Conservation (phyloP, 37 sponge, comb jelly and placozoan species). For the Spongilla lacustris region DNA sequence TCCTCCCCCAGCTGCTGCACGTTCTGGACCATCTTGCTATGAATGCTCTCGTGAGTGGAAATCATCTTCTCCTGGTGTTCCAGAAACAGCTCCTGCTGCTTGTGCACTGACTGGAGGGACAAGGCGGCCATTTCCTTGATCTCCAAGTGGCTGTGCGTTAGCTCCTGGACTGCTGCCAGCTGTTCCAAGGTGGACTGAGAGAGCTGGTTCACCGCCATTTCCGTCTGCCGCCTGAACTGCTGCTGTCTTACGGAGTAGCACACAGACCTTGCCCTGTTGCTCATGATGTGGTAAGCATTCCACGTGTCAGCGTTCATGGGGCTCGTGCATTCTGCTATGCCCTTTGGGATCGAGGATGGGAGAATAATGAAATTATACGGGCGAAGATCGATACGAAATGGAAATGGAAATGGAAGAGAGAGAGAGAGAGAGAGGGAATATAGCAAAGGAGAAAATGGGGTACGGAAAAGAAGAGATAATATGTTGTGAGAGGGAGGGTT, state of each 20-base stretch:
- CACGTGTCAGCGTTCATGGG: conserved; percentile 76
- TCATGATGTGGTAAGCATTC: conserved; percentile 89
- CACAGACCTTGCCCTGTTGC: conserved; percentile 83
- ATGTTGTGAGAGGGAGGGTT: background rate
- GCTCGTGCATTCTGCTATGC: conserved; percentile 82
- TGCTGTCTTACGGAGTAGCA: conserved; percentile 82
- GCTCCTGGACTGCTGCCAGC: conserved; percentile 29
- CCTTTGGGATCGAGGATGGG: too few relatives aligned
- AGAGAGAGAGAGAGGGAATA: background rate
- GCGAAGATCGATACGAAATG: background rate
- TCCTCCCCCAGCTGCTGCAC: conserved; percentile 45
- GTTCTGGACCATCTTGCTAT: conserved; percentile 33
- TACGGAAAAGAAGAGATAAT: background rate
- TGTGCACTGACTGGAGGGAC: conserved; percentile 5
- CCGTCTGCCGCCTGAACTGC: conserved; percentile 76
- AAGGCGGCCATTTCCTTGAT: background rate
- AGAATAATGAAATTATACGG: too few relatives aligned
- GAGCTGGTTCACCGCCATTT: conserved; percentile 71
- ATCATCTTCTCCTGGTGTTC: conserved; percentile 27
- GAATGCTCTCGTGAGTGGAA: conserved; percentile 23
- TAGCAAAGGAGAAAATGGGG: background rate
- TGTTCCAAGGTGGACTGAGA: conserved; percentile 61
- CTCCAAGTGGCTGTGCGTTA: conserved; percentile 35
- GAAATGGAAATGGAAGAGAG: conserved; percentile 3
- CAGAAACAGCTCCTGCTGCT: conserved; percentile 26